A percentile compares a stretch with the other conserved stretches of the same genome.
Conservation (phyloP, 2,797 vertebrate species). For the Scyliorhinus canicula region DNA sequence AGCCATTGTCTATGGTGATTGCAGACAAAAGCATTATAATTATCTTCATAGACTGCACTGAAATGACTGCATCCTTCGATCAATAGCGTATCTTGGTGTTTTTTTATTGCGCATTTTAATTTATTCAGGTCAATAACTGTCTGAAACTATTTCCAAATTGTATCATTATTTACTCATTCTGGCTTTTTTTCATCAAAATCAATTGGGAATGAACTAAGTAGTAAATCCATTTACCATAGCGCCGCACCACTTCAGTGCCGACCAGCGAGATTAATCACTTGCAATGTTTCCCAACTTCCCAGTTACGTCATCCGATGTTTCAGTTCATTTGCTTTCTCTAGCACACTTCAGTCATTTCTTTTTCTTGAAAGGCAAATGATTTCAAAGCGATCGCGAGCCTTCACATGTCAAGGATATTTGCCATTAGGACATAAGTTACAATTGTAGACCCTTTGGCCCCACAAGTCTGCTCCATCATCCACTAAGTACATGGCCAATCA, state of each 20-base stretch:
- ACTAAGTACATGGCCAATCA: background rate
- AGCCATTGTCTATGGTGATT: background rate
- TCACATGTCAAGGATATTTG: background rate
- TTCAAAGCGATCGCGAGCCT: background rate
- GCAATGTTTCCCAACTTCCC: background rate
- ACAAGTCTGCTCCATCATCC: background rate
- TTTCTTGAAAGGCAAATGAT: background rate
- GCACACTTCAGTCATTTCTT: background rate
- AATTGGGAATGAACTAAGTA: background rate
- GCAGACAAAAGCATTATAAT: background rate
- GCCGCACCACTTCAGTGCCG: background rate
- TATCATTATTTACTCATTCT: conserved; percentile 27
- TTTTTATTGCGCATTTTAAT: conserved; percentile 26
- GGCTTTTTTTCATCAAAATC: conserved; percentile 4
- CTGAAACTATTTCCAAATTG: conserved; percentile 31
- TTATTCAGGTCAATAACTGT: conserved; percentile 30
- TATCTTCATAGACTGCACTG: background rate
- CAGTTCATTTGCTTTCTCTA: background rate
- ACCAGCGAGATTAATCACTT: background rate
- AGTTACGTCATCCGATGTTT: background rate
- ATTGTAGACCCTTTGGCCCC: too few relatives aligned
- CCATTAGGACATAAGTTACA: background rate
- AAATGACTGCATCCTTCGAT: conserved; percentile 9
- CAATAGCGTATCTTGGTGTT: conserved; percentile 2
- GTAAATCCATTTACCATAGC: background rate